Conservation (phyloP, 2,113 vertebrate species). For the Oenanthe oenanthe region DNA sequence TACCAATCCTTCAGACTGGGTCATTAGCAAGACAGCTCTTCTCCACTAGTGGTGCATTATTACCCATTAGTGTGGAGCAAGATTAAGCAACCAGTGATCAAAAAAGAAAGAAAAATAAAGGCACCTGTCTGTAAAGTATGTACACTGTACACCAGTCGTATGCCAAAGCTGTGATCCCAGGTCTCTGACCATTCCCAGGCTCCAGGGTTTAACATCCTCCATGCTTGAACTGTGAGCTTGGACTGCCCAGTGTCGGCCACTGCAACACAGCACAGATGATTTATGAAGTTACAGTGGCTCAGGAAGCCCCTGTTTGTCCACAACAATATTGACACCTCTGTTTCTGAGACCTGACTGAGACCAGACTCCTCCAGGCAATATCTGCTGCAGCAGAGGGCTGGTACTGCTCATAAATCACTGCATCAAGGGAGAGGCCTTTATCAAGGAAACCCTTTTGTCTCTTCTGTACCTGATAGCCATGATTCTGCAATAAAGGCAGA, state of each 20-base stretch:
- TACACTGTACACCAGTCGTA: neutral
- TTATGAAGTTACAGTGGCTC: constrained; percentile 13
- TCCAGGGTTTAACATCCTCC: neutral
- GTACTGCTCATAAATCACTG: constrained; percentile 47
- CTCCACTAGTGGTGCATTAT: neutral
- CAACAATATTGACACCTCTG: constrained; percentile 9
- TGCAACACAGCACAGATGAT: neutral
- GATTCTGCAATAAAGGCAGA: constrained; percentile 22
- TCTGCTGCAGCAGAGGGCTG: constrained; percentile 38
- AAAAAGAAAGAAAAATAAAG: neutral
- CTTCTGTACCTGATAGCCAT: neutral
- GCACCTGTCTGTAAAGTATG: neutral
- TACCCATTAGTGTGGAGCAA: neutral
- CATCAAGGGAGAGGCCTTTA: neutral
- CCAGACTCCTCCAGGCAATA: neutral
- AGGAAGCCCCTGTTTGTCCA: constrained; percentile 38
- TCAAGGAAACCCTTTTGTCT: neutral
- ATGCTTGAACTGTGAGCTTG: neutral
- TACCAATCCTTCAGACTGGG: neutral
- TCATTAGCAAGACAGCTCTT: neutral
- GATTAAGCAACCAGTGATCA: neutral
- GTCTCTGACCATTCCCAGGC: neutral
- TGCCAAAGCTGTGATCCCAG: neutral
- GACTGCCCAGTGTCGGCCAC: neutral
- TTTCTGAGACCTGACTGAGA: neutral